A percentile compares a stretch with the other conserved stretches of the same genome.
Evolutionary conservation across 2,888 invertebrate species (phyloP).

Genomic region (Perithous albicinctus): DNA sequence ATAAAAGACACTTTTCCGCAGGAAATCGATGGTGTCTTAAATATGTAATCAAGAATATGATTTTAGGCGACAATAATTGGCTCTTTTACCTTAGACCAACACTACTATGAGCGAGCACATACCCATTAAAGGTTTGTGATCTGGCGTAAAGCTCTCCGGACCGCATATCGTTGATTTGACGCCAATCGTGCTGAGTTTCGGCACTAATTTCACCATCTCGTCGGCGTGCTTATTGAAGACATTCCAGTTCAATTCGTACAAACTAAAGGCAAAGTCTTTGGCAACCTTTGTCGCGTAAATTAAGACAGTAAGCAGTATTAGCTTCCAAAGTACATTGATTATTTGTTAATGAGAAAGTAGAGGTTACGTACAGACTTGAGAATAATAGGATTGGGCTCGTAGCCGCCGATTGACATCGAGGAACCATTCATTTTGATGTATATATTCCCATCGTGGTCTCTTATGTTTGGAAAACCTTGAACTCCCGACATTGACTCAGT

Average conservation of each 20-base stretch:
- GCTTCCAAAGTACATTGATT: background rate
- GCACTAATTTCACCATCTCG: constrained; percentile 90
- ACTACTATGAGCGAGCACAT: background rate
- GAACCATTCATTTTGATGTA: constrained; percentile 95
- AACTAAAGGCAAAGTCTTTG: constrained; percentile 92
- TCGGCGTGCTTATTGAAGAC: constrained; percentile 92
- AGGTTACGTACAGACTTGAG: constrained; percentile 88
- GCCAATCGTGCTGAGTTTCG: constrained; percentile 90
- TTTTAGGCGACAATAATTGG: background rate
- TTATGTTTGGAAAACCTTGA: constrained; percentile 91
- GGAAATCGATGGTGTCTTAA: background rate
- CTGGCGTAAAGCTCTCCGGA: constrained; percentile 96
- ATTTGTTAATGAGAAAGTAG: background rate
- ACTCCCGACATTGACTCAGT: constrained; percentile 92
- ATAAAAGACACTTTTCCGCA: background rate
- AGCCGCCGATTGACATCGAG: constrained; percentile 93
- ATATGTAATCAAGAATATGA: background rate
- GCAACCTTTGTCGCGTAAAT: constrained; percentile 86
- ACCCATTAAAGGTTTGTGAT: constrained; percentile 95
- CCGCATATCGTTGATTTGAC: constrained; percentile 95
- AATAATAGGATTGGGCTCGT: constrained; percentile 94
- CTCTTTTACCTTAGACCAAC: background rate
- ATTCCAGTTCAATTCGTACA: constrained; percentile 95
- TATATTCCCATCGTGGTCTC: constrained; percentile 94
- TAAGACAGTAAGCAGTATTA: background rate